phyloP scores from a whole-genome alignment of 2,888 invertebrate species.

The Heliothis peltigera region DNA sequence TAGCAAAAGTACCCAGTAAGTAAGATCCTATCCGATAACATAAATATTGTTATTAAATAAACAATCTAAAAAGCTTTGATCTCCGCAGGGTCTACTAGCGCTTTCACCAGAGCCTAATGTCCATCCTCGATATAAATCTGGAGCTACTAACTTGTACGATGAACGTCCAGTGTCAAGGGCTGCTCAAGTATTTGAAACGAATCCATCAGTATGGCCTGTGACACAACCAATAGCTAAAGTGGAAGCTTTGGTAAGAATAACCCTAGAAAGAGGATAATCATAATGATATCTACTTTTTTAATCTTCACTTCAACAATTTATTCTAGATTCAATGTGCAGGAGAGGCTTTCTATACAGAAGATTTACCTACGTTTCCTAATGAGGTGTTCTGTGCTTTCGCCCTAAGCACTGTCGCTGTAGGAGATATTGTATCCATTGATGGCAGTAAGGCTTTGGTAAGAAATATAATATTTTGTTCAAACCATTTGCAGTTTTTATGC shows the following conservation, averaged over 20 bases:
- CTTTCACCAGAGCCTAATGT: slow-evolving; percentile 83
- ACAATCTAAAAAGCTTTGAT: background rate
- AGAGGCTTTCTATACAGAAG: slow-evolving; percentile 92
- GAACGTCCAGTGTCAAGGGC: slow-evolving; percentile 89
- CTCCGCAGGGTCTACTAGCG: slow-evolving; percentile 84
- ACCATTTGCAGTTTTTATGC: background rate
- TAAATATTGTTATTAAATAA: too few species aligned
- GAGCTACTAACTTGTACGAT: slow-evolving; percentile 76
- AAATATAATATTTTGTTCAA: background rate
- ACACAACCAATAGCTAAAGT: slow-evolving; percentile 91
- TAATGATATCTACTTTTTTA: background rate
- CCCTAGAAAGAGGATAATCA: background rate
- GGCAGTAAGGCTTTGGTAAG: slow-evolving; percentile 90
- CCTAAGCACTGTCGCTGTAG: slow-evolving; percentile 87
- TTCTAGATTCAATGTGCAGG: slow-evolving; percentile 90
- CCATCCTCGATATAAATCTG: slow-evolving; percentile 81
- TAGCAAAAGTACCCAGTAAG: too few species aligned
- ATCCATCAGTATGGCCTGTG: slow-evolving; percentile 91
- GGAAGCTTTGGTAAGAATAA: slow-evolving; percentile 83
- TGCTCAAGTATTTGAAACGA: slow-evolving; percentile 90
- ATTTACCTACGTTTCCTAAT: slow-evolving; percentile 87
- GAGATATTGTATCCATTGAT: slow-evolving; percentile 90
- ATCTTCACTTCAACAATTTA: background rate
- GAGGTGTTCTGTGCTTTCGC: slow-evolving; percentile 92
- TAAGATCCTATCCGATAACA: too few species aligned